Conservation (phyloP, 1,140 invertebrate genomes). For the Campoletis sonorensis region DNA sequence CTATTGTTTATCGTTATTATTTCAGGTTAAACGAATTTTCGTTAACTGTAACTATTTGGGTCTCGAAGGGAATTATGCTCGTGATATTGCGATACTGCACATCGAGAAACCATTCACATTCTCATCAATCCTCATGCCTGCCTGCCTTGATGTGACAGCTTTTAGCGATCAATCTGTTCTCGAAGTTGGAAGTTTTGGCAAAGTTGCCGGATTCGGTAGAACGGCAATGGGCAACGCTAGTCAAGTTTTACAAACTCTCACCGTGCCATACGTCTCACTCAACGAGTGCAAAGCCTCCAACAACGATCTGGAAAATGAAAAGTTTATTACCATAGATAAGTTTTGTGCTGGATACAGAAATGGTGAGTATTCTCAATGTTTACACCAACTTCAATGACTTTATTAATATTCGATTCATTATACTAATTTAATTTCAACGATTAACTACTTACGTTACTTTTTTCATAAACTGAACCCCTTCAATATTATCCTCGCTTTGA, state of each 20-base stretch:
- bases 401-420: background rate
- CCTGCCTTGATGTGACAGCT: conserved; percentile 66
- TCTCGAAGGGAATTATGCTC: conserved; percentile 65
- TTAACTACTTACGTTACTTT: no score
- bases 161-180: conserved; percentile 52
- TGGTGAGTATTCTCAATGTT: conserved; percentile 57
- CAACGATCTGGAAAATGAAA: conserved; percentile 48
- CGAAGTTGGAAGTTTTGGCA: conserved; percentile 62
- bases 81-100: conserved; percentile 70
- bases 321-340: conserved; percentile 68
- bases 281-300: conserved; percentile 59
- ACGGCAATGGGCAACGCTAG: conserved; percentile 62
- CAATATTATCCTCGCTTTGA: no score
- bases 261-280: conserved; percentile 64
- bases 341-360: conserved; percentile 73
- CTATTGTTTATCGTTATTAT: conserved; percentile 17
- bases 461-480: no score
- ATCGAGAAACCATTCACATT: conserved; percentile 63
- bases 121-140: conserved; percentile 61
- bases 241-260: conserved; percentile 64
- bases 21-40: conserved; percentile 70
- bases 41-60: conserved; percentile 66
- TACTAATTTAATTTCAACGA: no score
- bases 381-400: no score
- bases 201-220: conserved; percentile 71